Evolutionary conservation across 1,140 invertebrate species (phyloP).

Genomic region (Drosophila ironensis): DNA sequence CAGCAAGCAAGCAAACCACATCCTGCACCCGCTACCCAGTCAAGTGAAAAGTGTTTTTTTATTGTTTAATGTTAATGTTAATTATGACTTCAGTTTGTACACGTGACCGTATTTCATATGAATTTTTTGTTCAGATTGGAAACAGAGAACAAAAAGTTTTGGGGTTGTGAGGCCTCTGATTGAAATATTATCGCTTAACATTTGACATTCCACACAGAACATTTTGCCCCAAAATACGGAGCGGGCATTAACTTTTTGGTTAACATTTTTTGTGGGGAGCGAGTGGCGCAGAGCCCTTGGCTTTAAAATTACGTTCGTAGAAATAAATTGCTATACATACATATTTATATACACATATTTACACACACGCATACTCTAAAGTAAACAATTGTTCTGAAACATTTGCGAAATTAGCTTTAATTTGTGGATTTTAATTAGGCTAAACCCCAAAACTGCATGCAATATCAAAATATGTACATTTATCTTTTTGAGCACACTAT

Average conservation of each 20-base stretch:
- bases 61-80: slow-evolving; percentile 35
- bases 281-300: slow-evolving; percentile 31
- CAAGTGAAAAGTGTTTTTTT: slow-evolving; percentile 51
- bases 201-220: slow-evolving; percentile 68
- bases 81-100: slow-evolving; percentile 35
- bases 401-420: slow-evolving; percentile 56
- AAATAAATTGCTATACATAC: slow-evolving; percentile 14
- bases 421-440: slow-evolving; percentile 54
- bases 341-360: slow-evolving; percentile 33
- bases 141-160: too few relatives aligned
- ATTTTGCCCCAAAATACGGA: background rate
- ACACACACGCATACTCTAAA: slow-evolving; percentile 20
- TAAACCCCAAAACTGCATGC: slow-evolving; percentile 40
- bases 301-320: slow-evolving; percentile 26
- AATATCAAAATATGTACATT: slow-evolving; percentile 47
- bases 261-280: slow-evolving; percentile 11
- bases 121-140: slow-evolving; percentile 4
- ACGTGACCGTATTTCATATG: background rate
- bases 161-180: too few relatives aligned
- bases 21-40: slow-evolving; percentile 12
- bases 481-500: slow-evolving; percentile 26
- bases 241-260: slow-evolving; percentile 17
- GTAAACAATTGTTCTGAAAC: slow-evolving; percentile 33
- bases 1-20: slow-evolving; percentile 11
- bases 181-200: too few relatives aligned